These are phyloP conservation scores for Graptemys geographica DNA, from an alignment of 2,797 vertebrate genomes.

Conservation along the genomic window DNA sequence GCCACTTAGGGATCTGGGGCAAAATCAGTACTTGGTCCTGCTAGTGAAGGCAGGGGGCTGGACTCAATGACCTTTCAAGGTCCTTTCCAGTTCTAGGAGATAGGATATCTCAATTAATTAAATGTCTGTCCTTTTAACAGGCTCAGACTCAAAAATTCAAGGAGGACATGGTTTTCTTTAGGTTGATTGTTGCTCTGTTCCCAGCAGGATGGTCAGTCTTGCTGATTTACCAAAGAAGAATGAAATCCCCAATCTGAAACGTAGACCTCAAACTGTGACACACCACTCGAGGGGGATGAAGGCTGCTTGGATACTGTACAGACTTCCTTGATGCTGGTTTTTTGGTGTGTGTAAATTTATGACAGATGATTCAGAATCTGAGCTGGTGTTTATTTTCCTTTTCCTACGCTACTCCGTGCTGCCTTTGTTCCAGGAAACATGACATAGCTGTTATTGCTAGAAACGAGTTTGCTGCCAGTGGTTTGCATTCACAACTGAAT, in stretches of 20 bases:
- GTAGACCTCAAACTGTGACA: fast-evolving
- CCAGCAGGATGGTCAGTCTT: background rate
- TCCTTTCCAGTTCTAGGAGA: no score
- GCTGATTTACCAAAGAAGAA: background rate
- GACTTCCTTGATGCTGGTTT: fast-evolving
- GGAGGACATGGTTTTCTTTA: background rate
- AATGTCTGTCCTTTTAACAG: background rate
- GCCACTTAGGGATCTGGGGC: no score
- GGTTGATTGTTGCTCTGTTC: fast-evolving
- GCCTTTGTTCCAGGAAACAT: slow-evolving; percentile 65
- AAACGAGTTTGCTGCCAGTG: slow-evolving; percentile 42
- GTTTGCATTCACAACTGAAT: slow-evolving; percentile 41
- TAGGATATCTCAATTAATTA: background rate
- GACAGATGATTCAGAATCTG: slow-evolving; percentile 43
- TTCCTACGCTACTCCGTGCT: slow-evolving; percentile 39
- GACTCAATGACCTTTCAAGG: no score
- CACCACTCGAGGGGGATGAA: fast-evolving
- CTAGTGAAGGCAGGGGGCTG: no score
- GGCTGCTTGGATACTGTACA: background rate
- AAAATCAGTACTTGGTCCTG: no score
- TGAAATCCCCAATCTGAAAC: background rate
- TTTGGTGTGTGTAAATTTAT: slow-evolving; percentile 24
- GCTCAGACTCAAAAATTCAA: background rate
- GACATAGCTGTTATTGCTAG: slow-evolving; percentile 64
- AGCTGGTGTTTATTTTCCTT: slow-evolving; percentile 65